Base-by-base conservation (phyloP, 2,888 invertebrate species). In the Macrosiphum euphorbiae region DNA sequence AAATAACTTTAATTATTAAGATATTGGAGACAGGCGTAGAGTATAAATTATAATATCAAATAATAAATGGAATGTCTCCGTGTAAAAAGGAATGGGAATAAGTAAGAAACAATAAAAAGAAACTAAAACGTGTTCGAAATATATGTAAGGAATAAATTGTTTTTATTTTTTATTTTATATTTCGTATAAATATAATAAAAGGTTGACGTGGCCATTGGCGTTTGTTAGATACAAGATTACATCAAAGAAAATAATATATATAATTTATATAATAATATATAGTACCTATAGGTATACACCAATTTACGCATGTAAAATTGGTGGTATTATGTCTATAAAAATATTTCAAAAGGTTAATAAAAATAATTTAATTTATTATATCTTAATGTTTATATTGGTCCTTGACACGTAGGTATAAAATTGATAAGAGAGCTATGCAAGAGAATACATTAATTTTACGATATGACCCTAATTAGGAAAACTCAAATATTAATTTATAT, bases 1-100 rank as follows among this genome's bases (percentile, higher is more conserved):
- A 86, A 92, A 92, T 86, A 61, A 61, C 92, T 87, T 86, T 92
- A 92, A 87, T 88, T 92, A 88, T 92, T 52, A 41, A 88, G 52
- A 92, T 67, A 41, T 78, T 78, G 92, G 44, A 28, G 67, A 67
- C 86, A 16, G 67, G 50, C 87, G 92, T 92, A 41, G 52, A 92
- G 67, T 28, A 52, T 88, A 50, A 88, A 88, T 88, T 92, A 67
- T 92, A 88, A 88, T 88, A 92, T 67, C 35, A 87, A 86, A 87
- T 87, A 92, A 92, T 50, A 52, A 87, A 87, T 67, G 67, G 67
- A 50, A 88, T 88, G 92, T 87, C 87, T 7, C 35, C 28, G 87
- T 41, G 41, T 50, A 87, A 24, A n/a, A 58, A 44, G 28, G n/a
- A 61, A 90, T 35, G 8, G 24, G 44, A n/a, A 35, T 35, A 92